A percentile compares a stretch with the other conserved stretches of the same genome.
phyloP scores from a whole-genome alignment of 2,797 vertebrate species.

The Urosaurus nigricauda region DNA sequence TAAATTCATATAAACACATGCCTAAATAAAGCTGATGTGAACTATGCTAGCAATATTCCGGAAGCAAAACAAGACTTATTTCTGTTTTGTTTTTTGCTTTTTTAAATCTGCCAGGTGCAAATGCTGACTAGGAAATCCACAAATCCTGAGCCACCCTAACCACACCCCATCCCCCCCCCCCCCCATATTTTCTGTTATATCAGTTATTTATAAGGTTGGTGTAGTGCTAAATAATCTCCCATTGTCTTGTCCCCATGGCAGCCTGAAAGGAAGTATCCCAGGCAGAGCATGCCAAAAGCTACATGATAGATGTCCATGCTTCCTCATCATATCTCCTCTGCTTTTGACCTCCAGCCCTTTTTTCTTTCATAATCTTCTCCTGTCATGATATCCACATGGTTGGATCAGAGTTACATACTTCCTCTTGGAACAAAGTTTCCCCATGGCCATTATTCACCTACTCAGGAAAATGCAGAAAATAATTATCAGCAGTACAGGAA shows the following conservation, averaged over 20 bases:
- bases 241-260: slow-evolving; percentile 50
- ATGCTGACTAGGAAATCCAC: slow-evolving; percentile 6
- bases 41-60: background rate
- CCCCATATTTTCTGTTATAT: slow-evolving; percentile 3
- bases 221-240: slow-evolving; percentile 61
- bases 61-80: background rate
- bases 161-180: background rate
- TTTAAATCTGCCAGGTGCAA: background rate
- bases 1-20: background rate
- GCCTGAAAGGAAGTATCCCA: slow-evolving; percentile 72
- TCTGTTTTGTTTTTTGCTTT: background rate
- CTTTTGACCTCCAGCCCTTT: slow-evolving; percentile 64
- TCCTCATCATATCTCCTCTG: slow-evolving; percentile 70
- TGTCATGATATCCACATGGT: slow-evolving; percentile 66
- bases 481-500: slow-evolving; percentile 66
- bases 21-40: background rate
- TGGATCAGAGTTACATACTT: slow-evolving; percentile 77
- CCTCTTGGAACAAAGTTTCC: slow-evolving; percentile 82
- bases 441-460: slow-evolving; percentile 76
- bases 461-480: slow-evolving; percentile 72
- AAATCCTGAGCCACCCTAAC: background rate
- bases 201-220: slow-evolving; percentile 55
- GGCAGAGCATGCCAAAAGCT: slow-evolving; percentile 67
- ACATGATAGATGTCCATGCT: slow-evolving; percentile 65
- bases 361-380: slow-evolving; percentile 65